Evolutionary conservation across 1,140 invertebrate genomes (phyloP).

Genomic region (Drosophila rhopaloa): DNA sequence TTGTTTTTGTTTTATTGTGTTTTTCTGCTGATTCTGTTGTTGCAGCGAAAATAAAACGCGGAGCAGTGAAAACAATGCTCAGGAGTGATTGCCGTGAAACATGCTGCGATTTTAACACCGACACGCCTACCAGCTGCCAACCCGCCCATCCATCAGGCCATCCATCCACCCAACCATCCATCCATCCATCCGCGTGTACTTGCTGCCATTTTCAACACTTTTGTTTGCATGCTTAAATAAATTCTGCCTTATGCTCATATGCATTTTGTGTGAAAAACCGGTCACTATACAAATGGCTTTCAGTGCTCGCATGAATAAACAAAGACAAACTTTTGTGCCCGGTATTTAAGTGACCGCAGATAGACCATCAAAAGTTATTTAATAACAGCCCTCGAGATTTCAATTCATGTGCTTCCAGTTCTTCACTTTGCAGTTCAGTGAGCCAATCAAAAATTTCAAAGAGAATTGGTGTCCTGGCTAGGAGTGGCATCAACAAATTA

Average conservation of each 20-base stretch:
- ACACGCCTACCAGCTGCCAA: constrained; percentile 30
- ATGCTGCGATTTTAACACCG: constrained; percentile 31
- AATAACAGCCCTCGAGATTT: neutral
- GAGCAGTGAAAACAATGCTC: constrained; percentile 62
- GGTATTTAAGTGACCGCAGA: constrained; percentile 6
- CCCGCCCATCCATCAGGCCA: constrained; percentile 6
- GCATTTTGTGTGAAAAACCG: constrained; percentile 20
- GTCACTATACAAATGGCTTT: constrained; percentile 10
- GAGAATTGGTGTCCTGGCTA: constrained; percentile 6
- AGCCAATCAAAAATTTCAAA: constrained; percentile 11
- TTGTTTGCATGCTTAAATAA: constrained; percentile 67
- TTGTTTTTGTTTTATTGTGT: constrained; percentile 22
- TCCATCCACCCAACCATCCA: constrained; percentile 24
- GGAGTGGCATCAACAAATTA: constrained; percentile 43
- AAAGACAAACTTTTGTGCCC: constrained; percentile 1
- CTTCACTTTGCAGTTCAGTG: neutral
- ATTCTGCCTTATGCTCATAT: constrained; percentile 15
- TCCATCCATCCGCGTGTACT: constrained; percentile 16
- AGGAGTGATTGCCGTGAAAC: constrained; percentile 59
- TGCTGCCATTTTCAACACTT: constrained; percentile 37
- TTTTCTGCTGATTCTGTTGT: constrained; percentile 43
- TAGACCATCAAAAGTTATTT: neutral
- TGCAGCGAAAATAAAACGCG: constrained; percentile 67
- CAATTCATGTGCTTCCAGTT: neutral
- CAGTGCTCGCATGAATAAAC: constrained; percentile 31